phyloP scores from a whole-genome alignment of 2,113 vertebrate species.

The Microcebus ravelobensis region DNA sequence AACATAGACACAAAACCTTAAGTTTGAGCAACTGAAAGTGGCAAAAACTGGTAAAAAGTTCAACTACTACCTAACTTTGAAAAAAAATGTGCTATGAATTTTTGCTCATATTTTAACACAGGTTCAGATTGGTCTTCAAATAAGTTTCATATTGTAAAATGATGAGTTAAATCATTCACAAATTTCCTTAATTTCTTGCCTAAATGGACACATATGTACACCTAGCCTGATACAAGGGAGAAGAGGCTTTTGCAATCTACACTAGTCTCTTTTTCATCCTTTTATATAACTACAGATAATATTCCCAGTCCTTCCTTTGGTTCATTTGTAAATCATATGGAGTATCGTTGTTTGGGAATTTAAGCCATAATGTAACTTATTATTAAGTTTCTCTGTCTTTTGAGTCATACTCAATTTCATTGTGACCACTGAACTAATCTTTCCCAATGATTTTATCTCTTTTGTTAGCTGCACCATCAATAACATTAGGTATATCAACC shows the following conservation, averaged over 20 bases:
- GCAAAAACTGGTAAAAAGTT: conserved; percentile 35
- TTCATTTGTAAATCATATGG: background rate
- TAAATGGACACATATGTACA: background rate
- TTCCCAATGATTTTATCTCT: conserved; percentile 42
- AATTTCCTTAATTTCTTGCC: background rate
- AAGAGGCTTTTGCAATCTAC: background rate
- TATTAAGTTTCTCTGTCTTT: background rate
- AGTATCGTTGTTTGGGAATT: conserved; percentile 2
- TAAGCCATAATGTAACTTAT: conserved; percentile 34
- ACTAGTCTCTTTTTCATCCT: background rate
- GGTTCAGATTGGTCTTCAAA: background rate
- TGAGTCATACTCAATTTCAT: conserved; percentile 32
- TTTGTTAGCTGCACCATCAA: conserved; percentile 3
- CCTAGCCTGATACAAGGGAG: background rate
- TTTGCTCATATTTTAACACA: background rate
- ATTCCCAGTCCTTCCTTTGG: background rate
- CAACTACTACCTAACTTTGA: background rate
- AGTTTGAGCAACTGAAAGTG: background rate
- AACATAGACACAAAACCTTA: background rate
- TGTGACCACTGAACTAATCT: conserved; percentile 39
- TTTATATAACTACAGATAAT: background rate
- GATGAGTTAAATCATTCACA: background rate
- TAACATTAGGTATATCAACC: background rate
- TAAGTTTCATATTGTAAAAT: conserved; percentile 29
- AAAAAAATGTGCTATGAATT: background rate